Base-by-base conservation (phyloP, 2,113 vertebrate species). In the Ondatra zibethicus region DNA sequence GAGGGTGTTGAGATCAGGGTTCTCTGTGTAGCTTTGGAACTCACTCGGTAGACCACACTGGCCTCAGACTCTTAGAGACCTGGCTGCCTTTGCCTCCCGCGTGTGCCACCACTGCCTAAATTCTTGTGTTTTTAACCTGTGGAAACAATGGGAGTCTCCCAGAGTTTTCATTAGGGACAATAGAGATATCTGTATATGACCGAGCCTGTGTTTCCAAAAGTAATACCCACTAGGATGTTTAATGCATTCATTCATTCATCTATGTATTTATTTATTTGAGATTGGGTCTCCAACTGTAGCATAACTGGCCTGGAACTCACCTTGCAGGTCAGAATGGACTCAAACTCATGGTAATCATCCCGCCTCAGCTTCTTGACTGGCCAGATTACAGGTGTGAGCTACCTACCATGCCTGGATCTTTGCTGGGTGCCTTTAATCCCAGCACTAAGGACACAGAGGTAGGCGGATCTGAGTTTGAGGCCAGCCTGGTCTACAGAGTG, bases 131-230 rank as follows among this genome's bases (percentile, higher is more conserved):
- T 61, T 23, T n/a, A 39, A 89, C 45, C 72, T 75, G 7, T 13
- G 14, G 31, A 50, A 91, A 45, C 63, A 78, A 88, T 29, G 77
- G 21, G 21, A 58, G 66, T n/a, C 16, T 73, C 45, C 88, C 25
- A 88, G 61, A 50, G 47, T 78, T 94, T 95, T 90, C 63, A 31
- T 63, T 94, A 88, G 36, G 36, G 80, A 61, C 12, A 63, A 84
- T 78, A 31, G 58, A 90, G 42, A 86, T 27, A 39, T 55, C 31
- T 13, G 14, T 55, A 72, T 14, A 39, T n/a, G 42, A 52, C 39
- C 3, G 3, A 88, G n/a, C 42, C 29, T 7, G 21, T 72, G 14
- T 63, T 70, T 70, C 89, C 88, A 66, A 78, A 76, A 73, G 50
- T 81, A 76, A 27, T n/a, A 77, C 29, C 23, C 29, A 77, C 33